Base-by-base conservation (phyloP, 2,113 vertebrate species). In the Symphodus melops region DNA sequence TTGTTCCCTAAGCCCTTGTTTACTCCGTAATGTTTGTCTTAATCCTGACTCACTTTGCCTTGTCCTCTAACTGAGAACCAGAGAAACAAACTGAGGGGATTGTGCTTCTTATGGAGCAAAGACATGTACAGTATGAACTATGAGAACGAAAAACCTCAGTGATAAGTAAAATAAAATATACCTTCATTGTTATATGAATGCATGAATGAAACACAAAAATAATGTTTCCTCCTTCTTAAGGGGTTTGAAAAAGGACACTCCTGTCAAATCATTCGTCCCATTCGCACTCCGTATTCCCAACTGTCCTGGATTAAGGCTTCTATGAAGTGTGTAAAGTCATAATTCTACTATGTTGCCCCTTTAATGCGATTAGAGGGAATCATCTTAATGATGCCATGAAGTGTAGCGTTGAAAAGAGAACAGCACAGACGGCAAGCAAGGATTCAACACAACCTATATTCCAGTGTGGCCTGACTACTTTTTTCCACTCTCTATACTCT, bases 331-430 rank as follows among this genome's bases (percentile, higher is more conserved):
- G 66, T 71, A 61, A 78, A 82, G 71, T 57, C 51, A 76, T 73
- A 80, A 86, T 86, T 89, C 64, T 59, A 60, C 75, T 68, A 54
- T 77, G 68, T 66, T 76, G 48, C 78, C 80, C 54, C 49, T 77
- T 53, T 86, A 91, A 91, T 86, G 81, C 53, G 75, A 89, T 92
- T 92, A 90, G 66, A 74, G 82, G 54, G 68, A 87, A 85, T 87
- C 72, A 75, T 77, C 78, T 77, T 85, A 82, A 85, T 54, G 28
- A 86, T 76, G 75, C 49, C 74, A 64, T 51, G 71, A 81, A 79
- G 68, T 68, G 73, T 37, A 77, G 64, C 55, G 82, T 68, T 83
- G 55, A 79, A 72, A 62, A 57, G 55, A 36, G 41, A 67, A 51
- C 55, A 79, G 28, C 46, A n/a, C 28, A 63, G 54, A 53, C 16